Conservation (phyloP, 1,140 invertebrate species). For the Scaptomyza montana region DNA sequence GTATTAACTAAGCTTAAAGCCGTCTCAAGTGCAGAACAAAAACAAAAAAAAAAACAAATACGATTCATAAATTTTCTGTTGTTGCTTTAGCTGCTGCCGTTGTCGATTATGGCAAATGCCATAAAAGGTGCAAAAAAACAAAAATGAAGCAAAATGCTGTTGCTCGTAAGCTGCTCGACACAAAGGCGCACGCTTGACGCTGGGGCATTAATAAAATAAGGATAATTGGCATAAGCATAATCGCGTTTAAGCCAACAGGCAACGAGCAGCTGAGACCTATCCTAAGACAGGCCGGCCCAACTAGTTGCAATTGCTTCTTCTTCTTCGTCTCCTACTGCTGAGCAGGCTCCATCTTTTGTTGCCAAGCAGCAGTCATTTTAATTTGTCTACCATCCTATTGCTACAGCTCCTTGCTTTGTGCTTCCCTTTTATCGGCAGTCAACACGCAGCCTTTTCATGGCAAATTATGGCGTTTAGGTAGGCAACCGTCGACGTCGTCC, state of each 20-base stretch:
- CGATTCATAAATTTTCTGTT: slow-evolving; percentile 62
- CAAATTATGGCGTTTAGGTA: slow-evolving; percentile 77
- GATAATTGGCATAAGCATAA: slow-evolving; percentile 82
- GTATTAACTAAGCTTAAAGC: slow-evolving; percentile 65
- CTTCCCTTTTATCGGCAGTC: slow-evolving; percentile 72
- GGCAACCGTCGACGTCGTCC: slow-evolving; percentile 24
- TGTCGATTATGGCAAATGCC: slow-evolving; percentile 75
- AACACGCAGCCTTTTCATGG: slow-evolving; percentile 81
- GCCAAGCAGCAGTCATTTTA: slow-evolving; percentile 66
- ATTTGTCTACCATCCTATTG: slow-evolving; percentile 59
- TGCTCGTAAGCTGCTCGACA: slow-evolving; percentile 40
- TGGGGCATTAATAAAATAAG: slow-evolving; percentile 80
- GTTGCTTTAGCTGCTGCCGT: slow-evolving; percentile 27
- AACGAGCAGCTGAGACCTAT: slow-evolving; percentile 65
- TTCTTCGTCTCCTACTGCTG: neutral
- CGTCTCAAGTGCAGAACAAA: slow-evolving; percentile 58
- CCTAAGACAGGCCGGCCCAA: slow-evolving; percentile 52
- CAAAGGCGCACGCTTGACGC: slow-evolving; percentile 28
- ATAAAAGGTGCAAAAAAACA: slow-evolving; percentile 67
- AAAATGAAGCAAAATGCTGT: slow-evolving; percentile 68
- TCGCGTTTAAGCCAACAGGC: slow-evolving; percentile 79
- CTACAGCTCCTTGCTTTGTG: slow-evolving; percentile 42
- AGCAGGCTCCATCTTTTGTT: slow-evolving; percentile 47
- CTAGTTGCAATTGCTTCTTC: slow-evolving; percentile 56
- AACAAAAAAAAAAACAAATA: slow-evolving; percentile 59